Evolutionary conservation across 2,113 vertebrate genomes (phyloP), one percentile per base, ranked within the genome.

Genomic region (Panthera tigris): DNA sequence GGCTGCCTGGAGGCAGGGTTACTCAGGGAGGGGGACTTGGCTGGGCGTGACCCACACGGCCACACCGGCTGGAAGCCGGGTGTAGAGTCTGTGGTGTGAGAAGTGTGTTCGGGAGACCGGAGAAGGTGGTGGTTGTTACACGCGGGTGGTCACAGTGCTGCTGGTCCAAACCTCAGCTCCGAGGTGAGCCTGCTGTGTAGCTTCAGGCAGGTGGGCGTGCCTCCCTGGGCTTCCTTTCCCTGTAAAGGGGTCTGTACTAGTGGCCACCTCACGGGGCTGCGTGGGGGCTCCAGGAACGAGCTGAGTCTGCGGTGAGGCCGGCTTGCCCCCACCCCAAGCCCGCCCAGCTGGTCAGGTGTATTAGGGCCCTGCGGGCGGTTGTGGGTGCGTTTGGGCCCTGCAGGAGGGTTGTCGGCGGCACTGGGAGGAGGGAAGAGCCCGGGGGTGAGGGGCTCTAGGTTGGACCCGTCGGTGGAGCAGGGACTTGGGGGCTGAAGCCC

Each of bases 221-320:
- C 50, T 5, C 29, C 31, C 33, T 0, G 23, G 45, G 27, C 86
- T 45, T 85, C 76, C 29, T 52, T 89, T 74, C 81, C 78, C 29
- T 55, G 19, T n/a, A 57, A 48, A 31, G 7, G 48, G 41, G 23
- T n/a, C 52, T 80, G 27, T 41, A 14, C 29, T 45, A 7, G 16
- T 18, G 9, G 7, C 48, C 31, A 6, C 63, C 39, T 57, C 27
- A 1, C 0, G 4, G 29, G 4, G 8, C 55, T 2, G 3, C 0
- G 21, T 87, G 45, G 29, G 85, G 33, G 14, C 68, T 33, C 15
- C 1, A 8, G 69, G 89, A 55, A 0, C 1, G 0, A 1, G 11
- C 74, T 15, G 3, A 7, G 18, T 8, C 39, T 33, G 14, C 3
- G 3, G 39, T 0, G 2, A 25, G 45, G 18, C 27, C 65, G 16